Percentiles rank a stretch among this genome's conserved stretches.
Conservation (phyloP, 2,113 vertebrate genomes). For the Apus apus region DNA sequence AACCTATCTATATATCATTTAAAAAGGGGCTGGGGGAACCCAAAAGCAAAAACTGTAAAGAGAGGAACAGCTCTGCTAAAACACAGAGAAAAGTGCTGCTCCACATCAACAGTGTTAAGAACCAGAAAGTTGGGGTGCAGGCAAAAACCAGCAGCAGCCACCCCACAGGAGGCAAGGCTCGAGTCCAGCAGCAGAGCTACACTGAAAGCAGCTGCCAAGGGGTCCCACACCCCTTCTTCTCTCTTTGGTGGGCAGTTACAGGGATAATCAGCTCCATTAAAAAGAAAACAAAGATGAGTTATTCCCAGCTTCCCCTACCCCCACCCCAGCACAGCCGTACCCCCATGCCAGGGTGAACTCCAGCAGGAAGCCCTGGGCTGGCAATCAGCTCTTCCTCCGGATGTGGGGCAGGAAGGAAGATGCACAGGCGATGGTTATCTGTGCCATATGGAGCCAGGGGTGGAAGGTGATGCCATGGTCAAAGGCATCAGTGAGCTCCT, state of each 20-base stretch:
- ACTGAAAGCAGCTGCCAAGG: background rate
- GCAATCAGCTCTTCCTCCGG: background rate
- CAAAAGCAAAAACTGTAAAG: constrained; percentile 64
- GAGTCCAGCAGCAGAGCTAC: background rate
- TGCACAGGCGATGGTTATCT: rapidly evolving
- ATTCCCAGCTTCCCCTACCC: background rate
- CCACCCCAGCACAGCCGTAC: rapidly evolving
- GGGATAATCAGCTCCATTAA: background rate
- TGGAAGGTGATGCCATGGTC: background rate
- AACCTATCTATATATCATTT: constrained; percentile 76
- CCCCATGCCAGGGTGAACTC: rapidly evolving
- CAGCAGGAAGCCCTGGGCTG: background rate
- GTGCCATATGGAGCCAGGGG: background rate
- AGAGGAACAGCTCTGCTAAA: constrained; percentile 83
- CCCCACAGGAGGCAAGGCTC: background rate
- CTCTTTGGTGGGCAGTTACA: constrained; percentile 2
- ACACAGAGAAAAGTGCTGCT: constrained; percentile 82
- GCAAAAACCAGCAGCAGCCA: background rate
- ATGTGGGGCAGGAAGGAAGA: background rate
- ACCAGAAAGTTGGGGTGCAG: constrained; percentile 55
- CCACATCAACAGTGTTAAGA: constrained; percentile 67
- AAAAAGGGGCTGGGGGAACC: constrained; percentile 69
- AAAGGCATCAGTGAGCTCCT: background rate
- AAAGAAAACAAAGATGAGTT: constrained; percentile 10
- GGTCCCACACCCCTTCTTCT: background rate